These are phyloP conservation scores for Pseudocheirus occidentalis DNA, from an alignment of 2,797 vertebrate genomes.

Conservation along the genomic window DNA sequence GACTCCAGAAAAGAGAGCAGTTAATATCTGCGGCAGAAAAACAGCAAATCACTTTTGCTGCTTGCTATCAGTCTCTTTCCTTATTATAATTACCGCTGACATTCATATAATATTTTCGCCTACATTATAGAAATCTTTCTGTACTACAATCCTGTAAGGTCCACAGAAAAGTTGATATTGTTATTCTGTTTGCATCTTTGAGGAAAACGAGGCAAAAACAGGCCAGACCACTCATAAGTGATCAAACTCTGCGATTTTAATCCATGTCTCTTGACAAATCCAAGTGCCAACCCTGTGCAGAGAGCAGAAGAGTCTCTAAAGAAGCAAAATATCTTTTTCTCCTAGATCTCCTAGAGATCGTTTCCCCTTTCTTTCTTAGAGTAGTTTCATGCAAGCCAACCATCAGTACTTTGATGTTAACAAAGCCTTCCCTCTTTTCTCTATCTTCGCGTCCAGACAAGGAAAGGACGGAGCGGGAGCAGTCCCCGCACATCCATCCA, in stretches of 20 bases:
- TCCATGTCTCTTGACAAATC: neutral
- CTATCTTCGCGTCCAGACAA: neutral
- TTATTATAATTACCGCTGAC: neutral
- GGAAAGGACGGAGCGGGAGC: neutral
- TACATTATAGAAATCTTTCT: neutral
- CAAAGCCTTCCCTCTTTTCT: neutral
- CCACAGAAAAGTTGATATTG: neutral
- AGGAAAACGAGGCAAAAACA: neutral
- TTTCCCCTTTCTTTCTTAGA: neutral
- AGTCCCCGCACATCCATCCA: neutral
- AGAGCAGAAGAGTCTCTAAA: neutral
- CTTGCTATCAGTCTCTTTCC: neutral
- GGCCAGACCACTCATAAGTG: neutral
- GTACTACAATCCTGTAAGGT: neutral
- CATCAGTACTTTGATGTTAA: neutral
- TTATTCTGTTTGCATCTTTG: neutral
- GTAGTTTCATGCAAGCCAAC: neutral
- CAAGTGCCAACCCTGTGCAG: neutral
- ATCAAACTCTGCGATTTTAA: neutral
- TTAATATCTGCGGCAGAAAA: neutral
- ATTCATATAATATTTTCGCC: neutral
- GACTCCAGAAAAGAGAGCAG: neutral
- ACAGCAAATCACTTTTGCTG: neutral
- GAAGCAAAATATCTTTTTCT: too few species aligned
- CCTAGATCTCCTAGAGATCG: neutral